These are phyloP conservation scores for Formica exsecta DNA, from an alignment of 1,140 invertebrate genomes.

Conservation along the genomic window DNA sequence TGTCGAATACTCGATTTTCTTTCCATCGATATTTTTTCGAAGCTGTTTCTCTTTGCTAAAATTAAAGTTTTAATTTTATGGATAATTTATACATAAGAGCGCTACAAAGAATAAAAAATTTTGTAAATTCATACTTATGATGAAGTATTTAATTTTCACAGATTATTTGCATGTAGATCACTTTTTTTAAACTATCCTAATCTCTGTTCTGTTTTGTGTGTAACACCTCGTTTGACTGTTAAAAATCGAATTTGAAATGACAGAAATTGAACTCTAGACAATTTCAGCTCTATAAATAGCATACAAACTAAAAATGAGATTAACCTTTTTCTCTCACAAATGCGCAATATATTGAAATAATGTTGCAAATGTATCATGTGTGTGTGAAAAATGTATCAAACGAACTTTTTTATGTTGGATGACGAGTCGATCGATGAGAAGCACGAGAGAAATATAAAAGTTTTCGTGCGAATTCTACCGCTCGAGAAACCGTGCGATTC, in stretches of 20 bases:
- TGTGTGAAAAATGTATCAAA: not conserved
- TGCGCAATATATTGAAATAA: not conserved
- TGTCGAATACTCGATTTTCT: constrained; percentile 25
- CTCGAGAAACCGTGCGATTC: constrained; percentile 60
- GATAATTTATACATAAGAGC: constrained; percentile 47
- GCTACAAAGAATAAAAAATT: constrained; percentile 73
- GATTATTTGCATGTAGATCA: not conserved
- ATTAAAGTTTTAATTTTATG: constrained; percentile 10
- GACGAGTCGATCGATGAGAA: not conserved
- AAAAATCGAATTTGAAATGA: not conserved
- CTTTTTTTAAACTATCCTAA: not conserved
- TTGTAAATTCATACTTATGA: constrained; percentile 68
- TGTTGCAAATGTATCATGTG: not conserved
- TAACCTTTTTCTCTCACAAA: not conserved
- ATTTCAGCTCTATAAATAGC: constrained; percentile 6
- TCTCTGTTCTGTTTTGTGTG: not conserved
- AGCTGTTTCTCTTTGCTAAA: not conserved
- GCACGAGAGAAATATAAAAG: constrained; percentile 64
- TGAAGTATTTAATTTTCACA: constrained; percentile 28
- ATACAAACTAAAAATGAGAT: not conserved
- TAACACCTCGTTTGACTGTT: not conserved
- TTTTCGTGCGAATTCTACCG: constrained; percentile 72
- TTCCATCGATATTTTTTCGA: not conserved
- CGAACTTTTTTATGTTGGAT: constrained; percentile 36
- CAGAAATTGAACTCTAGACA: constrained; percentile 2